Evolutionary conservation across 2,113 vertebrate species (phyloP).

Genomic region (Nesogale talazaci): DNA sequence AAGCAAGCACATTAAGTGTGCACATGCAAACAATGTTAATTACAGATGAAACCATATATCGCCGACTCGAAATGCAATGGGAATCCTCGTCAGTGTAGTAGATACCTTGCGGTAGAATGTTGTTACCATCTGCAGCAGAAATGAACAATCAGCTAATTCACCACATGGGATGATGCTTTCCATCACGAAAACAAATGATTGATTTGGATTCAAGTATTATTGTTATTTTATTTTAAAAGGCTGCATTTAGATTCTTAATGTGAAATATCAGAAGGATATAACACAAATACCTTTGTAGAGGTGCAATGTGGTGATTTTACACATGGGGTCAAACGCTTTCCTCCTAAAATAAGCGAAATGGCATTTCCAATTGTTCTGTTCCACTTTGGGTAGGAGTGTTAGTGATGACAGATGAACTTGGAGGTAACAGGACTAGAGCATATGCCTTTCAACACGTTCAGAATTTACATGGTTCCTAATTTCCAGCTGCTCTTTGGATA

Average conservation of each 20-base stretch:
- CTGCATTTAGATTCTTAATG: slow-evolving; percentile 20
- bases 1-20: slow-evolving; percentile 51
- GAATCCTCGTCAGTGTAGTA: slow-evolving; percentile 4
- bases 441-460: slow-evolving; percentile 32
- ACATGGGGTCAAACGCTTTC: background rate
- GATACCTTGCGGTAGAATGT: slow-evolving; percentile 11
- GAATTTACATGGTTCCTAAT: background rate
- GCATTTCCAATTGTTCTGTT: slow-evolving; percentile 62
- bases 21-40: slow-evolving; percentile 62
- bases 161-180: slow-evolving; percentile 42
- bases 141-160: slow-evolving; percentile 44
- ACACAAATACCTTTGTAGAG: slow-evolving; percentile 30
- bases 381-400: slow-evolving; percentile 24
- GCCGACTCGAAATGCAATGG: slow-evolving; percentile 26
- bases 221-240: background rate
- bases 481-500: slow-evolving; percentile 56
- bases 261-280: slow-evolving; percentile 50
- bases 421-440: slow-evolving; percentile 7
- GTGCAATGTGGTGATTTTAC: background rate
- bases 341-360: slow-evolving; percentile 17
- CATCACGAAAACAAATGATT: slow-evolving; percentile 4
- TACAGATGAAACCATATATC: slow-evolving; percentile 27
- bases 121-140: slow-evolving; percentile 20
- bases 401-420: slow-evolving; percentile 27
- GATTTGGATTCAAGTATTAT: slow-evolving; percentile 23